Conservation (phyloP, 2,113 vertebrate species). For the Leptobrachium leishanense region DNA sequence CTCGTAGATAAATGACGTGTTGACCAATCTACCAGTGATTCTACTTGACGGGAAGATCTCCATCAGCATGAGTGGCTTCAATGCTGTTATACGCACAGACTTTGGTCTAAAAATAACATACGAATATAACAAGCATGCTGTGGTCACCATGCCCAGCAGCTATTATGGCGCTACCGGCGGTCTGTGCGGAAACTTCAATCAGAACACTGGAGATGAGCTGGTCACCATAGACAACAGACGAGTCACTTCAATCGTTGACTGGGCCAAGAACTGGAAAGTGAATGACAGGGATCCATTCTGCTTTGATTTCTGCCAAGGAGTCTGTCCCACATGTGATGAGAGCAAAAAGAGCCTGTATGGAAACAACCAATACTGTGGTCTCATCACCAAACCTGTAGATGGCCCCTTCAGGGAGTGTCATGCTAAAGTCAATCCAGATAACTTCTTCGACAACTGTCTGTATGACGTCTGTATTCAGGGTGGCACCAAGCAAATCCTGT, state of each 20-base stretch:
- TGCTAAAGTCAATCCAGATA: slow-evolving; percentile 33
- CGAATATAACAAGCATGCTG: slow-evolving; percentile 65
- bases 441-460: slow-evolving; percentile 67
- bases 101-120: slow-evolving; percentile 70
- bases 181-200: slow-evolving; percentile 75
- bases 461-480: slow-evolving; percentile 65
- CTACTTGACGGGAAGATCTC: slow-evolving; percentile 47
- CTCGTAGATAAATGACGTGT: slow-evolving; percentile 56
- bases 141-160: slow-evolving; percentile 67
- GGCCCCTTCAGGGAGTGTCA: slow-evolving; percentile 71
- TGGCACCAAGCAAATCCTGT: slow-evolving; percentile 58
- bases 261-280: slow-evolving; percentile 67
- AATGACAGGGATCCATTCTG: slow-evolving; percentile 64
- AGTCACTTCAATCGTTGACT: slow-evolving; percentile 51
- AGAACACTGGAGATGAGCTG: slow-evolving; percentile 55
- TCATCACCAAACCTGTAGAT: slow-evolving; percentile 52
- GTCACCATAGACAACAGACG: not conserved
- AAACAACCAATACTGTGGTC: slow-evolving; percentile 61
- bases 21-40: slow-evolving; percentile 53
- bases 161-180: slow-evolving; percentile 62
- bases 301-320: slow-evolving; percentile 67
- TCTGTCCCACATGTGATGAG: slow-evolving; percentile 64
- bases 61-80: slow-evolving; percentile 48
- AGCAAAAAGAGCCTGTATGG: slow-evolving; percentile 46
- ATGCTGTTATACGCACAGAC: slow-evolving; percentile 56